phyloP scores from a whole-genome alignment of 2,888 invertebrate species.

The Macaria liturata region DNA sequence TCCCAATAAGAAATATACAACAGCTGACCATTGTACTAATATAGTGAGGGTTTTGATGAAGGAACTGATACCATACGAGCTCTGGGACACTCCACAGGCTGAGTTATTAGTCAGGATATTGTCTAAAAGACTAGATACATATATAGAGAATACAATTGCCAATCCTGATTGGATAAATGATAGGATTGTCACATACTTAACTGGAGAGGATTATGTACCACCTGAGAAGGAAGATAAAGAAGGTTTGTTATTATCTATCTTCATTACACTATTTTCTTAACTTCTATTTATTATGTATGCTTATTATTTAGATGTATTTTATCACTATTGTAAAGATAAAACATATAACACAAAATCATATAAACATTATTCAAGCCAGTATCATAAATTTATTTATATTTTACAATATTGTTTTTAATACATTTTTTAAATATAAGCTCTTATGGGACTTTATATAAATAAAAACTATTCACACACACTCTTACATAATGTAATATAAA shows the following conservation, averaged over 20 bases:
- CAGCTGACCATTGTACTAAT: conserved; percentile 84
- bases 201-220: conserved; percentile 40
- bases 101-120: conserved; percentile 84
- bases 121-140: conserved; percentile 81
- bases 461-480: too few relatives aligned
- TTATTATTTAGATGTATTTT: too few relatives aligned
- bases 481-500: too few relatives aligned
- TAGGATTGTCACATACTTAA: conserved; percentile 57
- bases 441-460: too few relatives aligned
- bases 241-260: not conserved
- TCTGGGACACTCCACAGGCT: conserved; percentile 87
- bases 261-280: not conserved
- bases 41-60: conserved; percentile 83
- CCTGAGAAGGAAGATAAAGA: conserved; percentile 12
- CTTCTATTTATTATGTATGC: too few relatives aligned
- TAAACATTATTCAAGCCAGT: too few relatives aligned
- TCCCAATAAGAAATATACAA: conserved; percentile 57
- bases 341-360: too few relatives aligned
- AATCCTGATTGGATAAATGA: conserved; percentile 80
- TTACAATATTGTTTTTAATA: too few relatives aligned
- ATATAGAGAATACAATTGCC: conserved; percentile 72
- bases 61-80: conserved; percentile 86
- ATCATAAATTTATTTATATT: too few relatives aligned
- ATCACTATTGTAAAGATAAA: too few relatives aligned
- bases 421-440: too few relatives aligned